Evolutionary conservation across 23 tunicate genomes (phyloP).

Genomic region (Trididemnum miniatum): DNA sequence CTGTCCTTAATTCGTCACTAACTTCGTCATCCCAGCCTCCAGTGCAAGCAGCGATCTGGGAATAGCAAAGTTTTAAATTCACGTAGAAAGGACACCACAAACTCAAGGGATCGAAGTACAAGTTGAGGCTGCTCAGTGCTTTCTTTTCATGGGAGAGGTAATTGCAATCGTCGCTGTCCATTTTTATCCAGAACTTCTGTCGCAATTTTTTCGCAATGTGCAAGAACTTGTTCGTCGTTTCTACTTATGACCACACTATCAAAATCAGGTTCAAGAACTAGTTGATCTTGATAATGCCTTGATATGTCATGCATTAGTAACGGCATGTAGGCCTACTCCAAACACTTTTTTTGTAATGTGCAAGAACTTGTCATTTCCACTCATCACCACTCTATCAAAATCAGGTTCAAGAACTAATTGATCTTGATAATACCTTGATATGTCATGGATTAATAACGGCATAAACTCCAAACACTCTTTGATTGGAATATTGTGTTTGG

Average conservation of each 20-base stretch:
- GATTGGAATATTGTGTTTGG: too few relatives aligned
- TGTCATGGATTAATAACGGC: too few relatives aligned
- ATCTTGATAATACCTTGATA: not conserved
- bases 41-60: not conserved
- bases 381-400: not conserved
- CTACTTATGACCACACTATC: not conserved
- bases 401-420: not conserved
- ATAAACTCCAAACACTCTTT: too few relatives aligned
- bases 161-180: not conserved
- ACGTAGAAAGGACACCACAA: not conserved
- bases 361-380: too few relatives aligned
- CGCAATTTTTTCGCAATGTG: not conserved
- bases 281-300: not conserved
- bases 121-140: not conserved
- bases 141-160: slow-evolving; percentile 1
- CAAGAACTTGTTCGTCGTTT: not conserved
- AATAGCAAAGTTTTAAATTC: not conserved
- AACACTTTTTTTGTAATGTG: too few relatives aligned
- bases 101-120: not conserved
- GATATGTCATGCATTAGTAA: too few relatives aligned
- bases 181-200: not conserved
- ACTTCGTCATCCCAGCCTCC: not conserved
- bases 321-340: too few relatives aligned
- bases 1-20: not conserved
- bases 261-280: not conserved